These are phyloP conservation scores for Scaptodrosophila lebanonensis DNA, from an alignment of 1,140 invertebrate species.

Conservation along the genomic window DNA sequence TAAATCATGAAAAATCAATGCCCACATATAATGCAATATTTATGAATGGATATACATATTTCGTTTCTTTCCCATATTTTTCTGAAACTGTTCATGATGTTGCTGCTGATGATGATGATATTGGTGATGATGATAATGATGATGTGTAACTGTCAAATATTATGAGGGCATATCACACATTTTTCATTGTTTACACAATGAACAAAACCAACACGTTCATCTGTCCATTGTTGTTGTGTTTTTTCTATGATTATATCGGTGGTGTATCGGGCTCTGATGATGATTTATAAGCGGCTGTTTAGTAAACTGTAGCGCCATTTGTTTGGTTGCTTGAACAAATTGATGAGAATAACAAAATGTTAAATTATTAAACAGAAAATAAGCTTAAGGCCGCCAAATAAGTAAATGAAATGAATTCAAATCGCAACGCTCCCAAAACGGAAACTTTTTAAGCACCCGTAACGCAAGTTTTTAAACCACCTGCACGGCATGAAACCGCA, in stretches of 20 bases:
- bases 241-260: conserved; percentile 16
- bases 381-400: conserved; percentile 37
- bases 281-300: conserved; percentile 59
- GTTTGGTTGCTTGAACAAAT: conserved; percentile 68
- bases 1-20: conserved; percentile 31
- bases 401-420: conserved; percentile 2
- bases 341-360: conserved; percentile 36
- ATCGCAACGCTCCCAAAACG: too few relatives aligned
- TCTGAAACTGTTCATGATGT: conserved; percentile 22
- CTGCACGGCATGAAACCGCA: conserved; percentile 45
- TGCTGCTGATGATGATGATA: conserved; percentile 14
- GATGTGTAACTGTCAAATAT: conserved; percentile 55
- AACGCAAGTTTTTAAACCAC: conserved; percentile 42
- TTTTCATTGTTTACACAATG: conserved; percentile 48
- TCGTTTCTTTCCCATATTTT: too few relatives aligned
- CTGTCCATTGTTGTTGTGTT: conserved; percentile 17
- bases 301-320: conserved; percentile 62
- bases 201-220: conserved; percentile 42
- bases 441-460: too few relatives aligned
- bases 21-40: too few relatives aligned
- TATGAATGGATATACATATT: too few relatives aligned
- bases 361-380: conserved; percentile 55
- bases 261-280: too few relatives aligned
- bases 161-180: conserved; percentile 62
- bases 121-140: conserved; percentile 4